A percentile compares a stretch with the other conserved stretches of the same genome.
Evolutionary conservation across 1,140 invertebrate species (phyloP).

Genomic region (Drosophila lacteicornis): DNA sequence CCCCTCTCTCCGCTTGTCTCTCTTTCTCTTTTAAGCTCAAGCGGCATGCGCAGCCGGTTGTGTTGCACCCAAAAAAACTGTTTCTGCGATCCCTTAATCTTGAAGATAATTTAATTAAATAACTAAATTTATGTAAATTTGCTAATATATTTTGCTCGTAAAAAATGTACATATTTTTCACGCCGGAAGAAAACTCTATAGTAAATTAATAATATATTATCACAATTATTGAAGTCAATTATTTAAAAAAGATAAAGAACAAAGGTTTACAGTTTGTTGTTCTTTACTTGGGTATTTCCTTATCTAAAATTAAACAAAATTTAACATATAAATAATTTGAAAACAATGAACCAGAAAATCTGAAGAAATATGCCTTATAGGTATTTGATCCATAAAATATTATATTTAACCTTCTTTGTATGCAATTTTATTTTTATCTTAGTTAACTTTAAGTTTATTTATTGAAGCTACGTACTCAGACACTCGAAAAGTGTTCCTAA

Average conservation of each 20-base stretch:
- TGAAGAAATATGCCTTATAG: no score
- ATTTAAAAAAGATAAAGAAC: constrained; percentile 7
- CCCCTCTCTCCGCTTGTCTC: background rate
- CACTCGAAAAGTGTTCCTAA: no score
- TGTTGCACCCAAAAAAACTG: constrained; percentile 11
- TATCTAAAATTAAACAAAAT: constrained; percentile 5
- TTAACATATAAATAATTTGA: background rate
- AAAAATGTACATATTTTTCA: no score
- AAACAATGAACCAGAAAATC: no score
- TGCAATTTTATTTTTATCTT: no score
- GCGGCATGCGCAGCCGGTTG: constrained; percentile 57
- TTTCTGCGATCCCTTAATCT: background rate
- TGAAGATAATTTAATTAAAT: background rate
- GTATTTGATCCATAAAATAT: no score
- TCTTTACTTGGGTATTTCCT: background rate
- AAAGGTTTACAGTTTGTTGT: background rate
- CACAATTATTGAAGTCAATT: background rate
- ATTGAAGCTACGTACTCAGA: no score
- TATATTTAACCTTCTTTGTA: no score
- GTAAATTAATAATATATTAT: background rate
- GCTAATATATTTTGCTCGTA: background rate
- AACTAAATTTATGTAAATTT: background rate
- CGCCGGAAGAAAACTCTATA: no score
- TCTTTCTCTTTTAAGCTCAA: constrained; percentile 5
- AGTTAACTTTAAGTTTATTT: no score